A percentile compares a stretch with the other conserved stretches of the same genome.
Conservation (phyloP, 2,888 invertebrate genomes). For the Ceriagrion tenellum region DNA sequence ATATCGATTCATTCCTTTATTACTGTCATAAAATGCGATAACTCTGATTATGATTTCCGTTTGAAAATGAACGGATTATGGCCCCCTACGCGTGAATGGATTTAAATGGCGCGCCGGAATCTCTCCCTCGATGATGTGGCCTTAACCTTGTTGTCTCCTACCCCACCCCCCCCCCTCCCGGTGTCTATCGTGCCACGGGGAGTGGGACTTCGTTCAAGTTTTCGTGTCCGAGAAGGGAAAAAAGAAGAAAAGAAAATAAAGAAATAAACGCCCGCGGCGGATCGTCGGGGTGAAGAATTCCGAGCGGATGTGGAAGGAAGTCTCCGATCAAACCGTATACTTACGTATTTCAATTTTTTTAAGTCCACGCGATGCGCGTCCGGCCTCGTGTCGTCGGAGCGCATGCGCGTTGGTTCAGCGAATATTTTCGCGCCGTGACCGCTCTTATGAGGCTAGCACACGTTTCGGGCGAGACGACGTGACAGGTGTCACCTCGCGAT, state of each 20-base stretch:
- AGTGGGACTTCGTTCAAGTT: neutral
- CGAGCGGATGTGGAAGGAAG: neutral
- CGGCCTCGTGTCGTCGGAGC: neutral
- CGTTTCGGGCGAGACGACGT: neutral
- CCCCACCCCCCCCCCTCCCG: too few species aligned
- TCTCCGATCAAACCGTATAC: neutral
- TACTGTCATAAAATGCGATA: too few species aligned
- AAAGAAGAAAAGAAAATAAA: too few species aligned
- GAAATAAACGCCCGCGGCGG: neutral
- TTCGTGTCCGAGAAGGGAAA: neutral
- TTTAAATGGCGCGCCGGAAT: neutral
- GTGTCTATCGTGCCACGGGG: neutral
- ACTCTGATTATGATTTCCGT: too few species aligned
- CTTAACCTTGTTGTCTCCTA: neutral
- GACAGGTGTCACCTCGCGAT: neutral
- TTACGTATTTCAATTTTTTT: neutral
- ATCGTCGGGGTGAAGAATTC: neutral
- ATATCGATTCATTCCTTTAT: too few species aligned
- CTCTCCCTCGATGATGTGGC: neutral
- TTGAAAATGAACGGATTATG: neutral
- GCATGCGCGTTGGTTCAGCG: neutral
- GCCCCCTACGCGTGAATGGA: neutral
- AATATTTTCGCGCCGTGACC: neutral
- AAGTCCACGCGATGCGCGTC: neutral
- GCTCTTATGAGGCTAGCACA: neutral